A percentile compares a stretch with the other conserved stretches of the same genome.
Conservation (phyloP, 2,113 vertebrate species). For the Numenius arquata region DNA sequence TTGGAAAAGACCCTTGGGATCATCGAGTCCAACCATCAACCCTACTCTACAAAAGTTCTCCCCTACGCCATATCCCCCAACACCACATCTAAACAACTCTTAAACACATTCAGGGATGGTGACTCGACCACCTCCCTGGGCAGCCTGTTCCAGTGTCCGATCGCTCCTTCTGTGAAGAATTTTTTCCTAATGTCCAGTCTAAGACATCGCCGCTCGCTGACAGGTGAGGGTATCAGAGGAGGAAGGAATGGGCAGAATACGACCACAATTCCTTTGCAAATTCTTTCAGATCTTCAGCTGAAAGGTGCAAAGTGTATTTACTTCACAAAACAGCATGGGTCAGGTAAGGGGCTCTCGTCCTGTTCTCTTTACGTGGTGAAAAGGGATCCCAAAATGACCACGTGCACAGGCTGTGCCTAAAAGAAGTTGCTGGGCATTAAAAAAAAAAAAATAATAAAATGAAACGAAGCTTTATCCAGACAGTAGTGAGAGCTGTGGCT, state of each 20-base stretch:
- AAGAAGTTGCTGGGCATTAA: not conserved
- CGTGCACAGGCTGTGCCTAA: accelerated
- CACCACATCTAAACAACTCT: too few species aligned
- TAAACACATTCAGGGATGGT: too few species aligned
- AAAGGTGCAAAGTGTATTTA: not conserved
- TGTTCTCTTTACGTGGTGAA: not conserved
- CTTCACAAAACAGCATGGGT: not conserved
- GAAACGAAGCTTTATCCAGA: not conserved
- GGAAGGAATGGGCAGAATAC: not conserved
- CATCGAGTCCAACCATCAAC: too few species aligned
- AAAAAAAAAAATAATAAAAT: not conserved
- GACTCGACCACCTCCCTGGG: too few species aligned
- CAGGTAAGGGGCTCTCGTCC: not conserved
- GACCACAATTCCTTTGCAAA: not conserved
- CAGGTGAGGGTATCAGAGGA: not conserved
- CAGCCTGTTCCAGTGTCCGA: too few species aligned
- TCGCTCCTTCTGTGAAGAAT: too few species aligned
- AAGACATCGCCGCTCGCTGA: not conserved
- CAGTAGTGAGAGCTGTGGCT: not conserved
- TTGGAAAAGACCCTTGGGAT: too few species aligned
- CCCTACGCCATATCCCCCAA: too few species aligned
- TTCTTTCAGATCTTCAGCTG: not conserved
- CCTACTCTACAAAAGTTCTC: too few species aligned
- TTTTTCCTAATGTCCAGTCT: too few species aligned
- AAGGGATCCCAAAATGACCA: not conserved